A percentile compares a stretch with the other conserved stretches of the same genome.
phyloP scores from a whole-genome alignment of 2,797 vertebrate species.

The Schizopygopsis malacanthus region DNA sequence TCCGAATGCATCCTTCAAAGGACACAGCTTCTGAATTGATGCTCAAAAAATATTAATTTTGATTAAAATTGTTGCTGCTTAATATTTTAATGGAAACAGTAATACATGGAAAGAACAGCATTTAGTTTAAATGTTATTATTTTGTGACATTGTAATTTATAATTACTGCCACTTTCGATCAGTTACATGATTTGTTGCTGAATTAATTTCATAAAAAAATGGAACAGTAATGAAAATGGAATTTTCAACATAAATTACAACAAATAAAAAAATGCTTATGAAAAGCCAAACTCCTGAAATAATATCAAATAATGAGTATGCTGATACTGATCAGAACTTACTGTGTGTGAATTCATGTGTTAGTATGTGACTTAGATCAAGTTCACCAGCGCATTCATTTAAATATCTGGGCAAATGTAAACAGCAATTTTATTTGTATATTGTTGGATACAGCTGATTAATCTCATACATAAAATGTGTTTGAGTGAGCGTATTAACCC shows the following conservation, averaged over 20 bases:
- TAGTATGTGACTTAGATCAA: neutral
- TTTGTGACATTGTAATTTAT: neutral
- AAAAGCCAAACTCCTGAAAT: neutral
- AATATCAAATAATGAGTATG: neutral
- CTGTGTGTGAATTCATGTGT: neutral
- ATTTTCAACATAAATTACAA: neutral
- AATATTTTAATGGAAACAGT: neutral
- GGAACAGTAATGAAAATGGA: neutral
- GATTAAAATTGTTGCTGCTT: neutral
- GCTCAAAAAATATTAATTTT: neutral
- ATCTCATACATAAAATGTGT: neutral
- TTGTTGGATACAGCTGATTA: conserved; percentile 8
- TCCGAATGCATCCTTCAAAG: too few species aligned
- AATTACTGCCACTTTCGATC: neutral
- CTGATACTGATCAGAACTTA: neutral
- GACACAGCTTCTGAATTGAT: neutral
- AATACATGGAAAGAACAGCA: neutral
- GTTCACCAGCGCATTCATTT: neutral
- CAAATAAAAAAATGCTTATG: neutral
- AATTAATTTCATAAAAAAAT: neutral
- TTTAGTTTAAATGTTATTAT: neutral
- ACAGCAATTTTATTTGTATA: neutral
- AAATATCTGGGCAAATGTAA: neutral
- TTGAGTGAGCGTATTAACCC: neutral
- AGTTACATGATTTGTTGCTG: too few species aligned